Conservation (phyloP, 23 tunicate species). For the Ascidia mentula region DNA sequence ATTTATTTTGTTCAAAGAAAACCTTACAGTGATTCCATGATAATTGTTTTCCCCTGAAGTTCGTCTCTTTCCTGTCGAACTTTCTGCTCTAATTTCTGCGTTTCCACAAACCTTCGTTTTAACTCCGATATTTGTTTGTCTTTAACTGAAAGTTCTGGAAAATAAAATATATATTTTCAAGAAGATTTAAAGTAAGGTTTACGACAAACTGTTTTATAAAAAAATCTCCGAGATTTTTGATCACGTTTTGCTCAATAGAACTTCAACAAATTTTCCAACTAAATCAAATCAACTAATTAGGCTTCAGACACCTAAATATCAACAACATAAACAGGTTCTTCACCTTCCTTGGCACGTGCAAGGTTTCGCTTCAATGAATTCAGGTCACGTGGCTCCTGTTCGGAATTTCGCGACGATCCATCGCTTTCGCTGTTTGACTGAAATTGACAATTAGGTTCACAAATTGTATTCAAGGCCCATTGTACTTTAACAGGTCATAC, state of each 20-base stretch:
- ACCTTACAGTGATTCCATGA: constrained; percentile 90
- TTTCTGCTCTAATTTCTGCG: constrained; percentile 54
- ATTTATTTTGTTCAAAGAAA: no score
- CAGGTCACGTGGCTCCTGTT: constrained; percentile 12
- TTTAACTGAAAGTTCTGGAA: not conserved
- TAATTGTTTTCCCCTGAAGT: constrained; percentile 76
- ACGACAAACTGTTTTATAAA: no score
- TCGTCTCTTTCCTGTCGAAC: constrained; percentile 80
- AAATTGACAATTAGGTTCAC: not conserved
- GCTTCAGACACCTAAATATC: no score
- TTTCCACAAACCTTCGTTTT: constrained; percentile 36
- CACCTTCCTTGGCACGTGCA: constrained; percentile 25
- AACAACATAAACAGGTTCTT: no score
- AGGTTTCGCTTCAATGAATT: constrained; percentile 32
- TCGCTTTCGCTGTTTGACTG: constrained; percentile 21
- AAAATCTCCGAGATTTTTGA: no score
- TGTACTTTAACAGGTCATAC: no score
- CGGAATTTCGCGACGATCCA: not conserved
- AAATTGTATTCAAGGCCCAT: no score
- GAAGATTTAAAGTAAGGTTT: no score
- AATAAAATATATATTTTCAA: no score
- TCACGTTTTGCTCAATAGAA: no score
- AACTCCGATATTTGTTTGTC: constrained; percentile 52
- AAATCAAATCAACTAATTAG: no score
- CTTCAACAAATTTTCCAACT: no score